Conservation (phyloP, 1,140 invertebrate species). For the Brachionus rotundiformis region DNA sequence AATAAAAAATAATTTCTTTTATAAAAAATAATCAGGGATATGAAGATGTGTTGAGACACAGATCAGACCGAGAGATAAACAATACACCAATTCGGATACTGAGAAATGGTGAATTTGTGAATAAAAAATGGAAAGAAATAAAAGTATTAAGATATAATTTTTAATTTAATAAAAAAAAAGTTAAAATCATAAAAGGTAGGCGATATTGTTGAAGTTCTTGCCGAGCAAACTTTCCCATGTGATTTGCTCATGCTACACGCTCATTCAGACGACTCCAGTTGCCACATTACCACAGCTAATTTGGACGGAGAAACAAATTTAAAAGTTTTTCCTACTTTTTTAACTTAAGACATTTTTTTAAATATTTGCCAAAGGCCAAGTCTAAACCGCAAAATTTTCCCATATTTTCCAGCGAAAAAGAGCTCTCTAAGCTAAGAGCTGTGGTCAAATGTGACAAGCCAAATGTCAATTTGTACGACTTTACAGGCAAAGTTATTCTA, state of each 20-base stretch:
- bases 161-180: no score
- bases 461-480: constrained; percentile 93
- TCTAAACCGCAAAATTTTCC: constrained; percentile 62
- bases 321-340: constrained; percentile 71
- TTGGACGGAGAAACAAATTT: constrained; percentile 98
- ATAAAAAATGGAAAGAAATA: constrained; percentile 46
- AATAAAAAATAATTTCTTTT: no score
- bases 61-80: constrained; percentile 75
- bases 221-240: constrained; percentile 44
- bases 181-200: constrained; percentile 1
- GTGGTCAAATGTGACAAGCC: constrained; percentile 86
- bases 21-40: no score
- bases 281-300: constrained; percentile 98
- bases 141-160: constrained; percentile 9
- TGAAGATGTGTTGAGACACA: constrained; percentile 75
- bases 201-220: constrained; percentile 41
- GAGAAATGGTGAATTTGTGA: constrained; percentile 16
- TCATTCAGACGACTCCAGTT: constrained; percentile 60
- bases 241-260: constrained; percentile 43
- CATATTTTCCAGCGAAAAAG: background rate
- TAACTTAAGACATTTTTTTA: background rate
- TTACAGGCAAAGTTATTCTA: constrained; percentile 77
- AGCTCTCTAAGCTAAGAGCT: constrained; percentile 69
- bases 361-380: constrained; percentile 60
- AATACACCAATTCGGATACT: constrained; percentile 36